Conservation (phyloP, 2,888 invertebrate genomes). For the Bimastos eiseni region DNA sequence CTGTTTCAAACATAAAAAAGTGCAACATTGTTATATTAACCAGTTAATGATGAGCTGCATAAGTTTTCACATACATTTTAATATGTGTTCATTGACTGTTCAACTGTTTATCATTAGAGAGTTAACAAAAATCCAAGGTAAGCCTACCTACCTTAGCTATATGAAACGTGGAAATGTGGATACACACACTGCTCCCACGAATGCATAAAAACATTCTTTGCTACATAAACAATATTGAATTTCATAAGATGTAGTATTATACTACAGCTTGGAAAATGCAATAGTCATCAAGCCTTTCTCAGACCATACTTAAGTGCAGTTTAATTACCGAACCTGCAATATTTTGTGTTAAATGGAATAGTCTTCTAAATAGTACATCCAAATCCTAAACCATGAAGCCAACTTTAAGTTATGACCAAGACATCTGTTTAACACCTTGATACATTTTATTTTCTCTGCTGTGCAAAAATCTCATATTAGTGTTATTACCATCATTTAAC, state of each 20-base stretch:
- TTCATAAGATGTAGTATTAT: background rate
- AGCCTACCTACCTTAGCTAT: background rate
- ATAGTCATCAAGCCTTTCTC: background rate
- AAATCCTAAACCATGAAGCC: background rate
- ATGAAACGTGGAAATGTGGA: background rate
- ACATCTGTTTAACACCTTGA: background rate
- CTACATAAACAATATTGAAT: background rate
- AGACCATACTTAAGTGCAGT: background rate
- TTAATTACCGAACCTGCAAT: no score
- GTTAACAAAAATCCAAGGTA: background rate
- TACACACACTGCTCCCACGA: background rate
- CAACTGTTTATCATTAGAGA: no score
- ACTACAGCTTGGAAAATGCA: background rate
- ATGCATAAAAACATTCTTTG: background rate
- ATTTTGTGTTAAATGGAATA: background rate
- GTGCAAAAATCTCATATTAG: background rate
- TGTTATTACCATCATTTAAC: no score
- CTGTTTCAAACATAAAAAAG: slow-evolving; percentile 48
- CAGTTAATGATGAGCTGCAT: no score
- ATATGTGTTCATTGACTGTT: no score
- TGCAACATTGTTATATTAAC: background rate
- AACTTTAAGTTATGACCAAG: background rate
- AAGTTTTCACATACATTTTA: no score
- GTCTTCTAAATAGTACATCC: no score
- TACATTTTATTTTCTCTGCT: background rate